These are phyloP conservation scores for Macrophya annulata DNA, from an alignment of 2,888 invertebrate species.

Conservation along the genomic window DNA sequence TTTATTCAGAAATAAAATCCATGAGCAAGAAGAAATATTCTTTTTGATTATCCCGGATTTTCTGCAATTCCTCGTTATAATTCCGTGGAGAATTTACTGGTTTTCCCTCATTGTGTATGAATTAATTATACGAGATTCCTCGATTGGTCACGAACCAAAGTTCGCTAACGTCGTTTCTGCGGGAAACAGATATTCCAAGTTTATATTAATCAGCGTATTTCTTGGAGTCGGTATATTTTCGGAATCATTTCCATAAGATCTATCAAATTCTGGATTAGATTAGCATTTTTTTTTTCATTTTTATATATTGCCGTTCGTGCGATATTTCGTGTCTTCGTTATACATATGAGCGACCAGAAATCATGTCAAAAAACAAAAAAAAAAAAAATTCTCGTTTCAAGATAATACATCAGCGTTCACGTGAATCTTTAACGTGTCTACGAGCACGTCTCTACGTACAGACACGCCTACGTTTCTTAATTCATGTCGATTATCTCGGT, in stretches of 20 bases:
- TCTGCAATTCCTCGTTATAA: background rate
- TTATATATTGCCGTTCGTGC: too few relatives aligned
- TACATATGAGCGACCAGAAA: background rate
- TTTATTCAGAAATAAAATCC: too few relatives aligned
- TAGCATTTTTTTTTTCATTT: too few relatives aligned
- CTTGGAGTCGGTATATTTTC: background rate
- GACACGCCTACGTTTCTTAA: conserved; percentile 39
- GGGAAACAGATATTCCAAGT: background rate
- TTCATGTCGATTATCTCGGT: conserved; percentile 32
- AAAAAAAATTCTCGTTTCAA: background rate
- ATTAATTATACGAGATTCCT: background rate
- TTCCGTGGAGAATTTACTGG: background rate
- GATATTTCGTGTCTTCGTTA: background rate
- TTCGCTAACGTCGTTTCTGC: background rate
- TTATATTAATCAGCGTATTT: background rate
- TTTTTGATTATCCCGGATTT: background rate
- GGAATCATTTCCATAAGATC: background rate
- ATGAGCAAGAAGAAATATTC: background rate
- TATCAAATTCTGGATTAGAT: background rate
- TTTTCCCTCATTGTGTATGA: background rate
- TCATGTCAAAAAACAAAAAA: background rate
- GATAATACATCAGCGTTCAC: background rate
- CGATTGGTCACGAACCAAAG: background rate
- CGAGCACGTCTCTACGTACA: background rate
- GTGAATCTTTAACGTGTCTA: conserved; percentile 8